These are phyloP conservation scores for Sternarchorhynchus goeldii DNA, from an alignment of 2,797 vertebrate species.

Conservation along the genomic window DNA sequence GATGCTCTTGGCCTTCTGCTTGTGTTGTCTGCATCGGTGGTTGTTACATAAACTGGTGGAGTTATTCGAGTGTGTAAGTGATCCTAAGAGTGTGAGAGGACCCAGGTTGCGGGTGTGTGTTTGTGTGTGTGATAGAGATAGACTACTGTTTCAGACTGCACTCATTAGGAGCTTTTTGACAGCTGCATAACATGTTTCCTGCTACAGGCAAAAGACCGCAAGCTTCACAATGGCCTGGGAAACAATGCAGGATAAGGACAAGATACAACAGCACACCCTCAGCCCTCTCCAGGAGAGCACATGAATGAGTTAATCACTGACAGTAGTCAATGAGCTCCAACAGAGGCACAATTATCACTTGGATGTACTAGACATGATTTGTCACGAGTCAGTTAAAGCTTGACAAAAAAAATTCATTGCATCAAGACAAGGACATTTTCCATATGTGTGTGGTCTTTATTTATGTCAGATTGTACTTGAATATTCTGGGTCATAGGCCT, in stretches of 20 bases:
- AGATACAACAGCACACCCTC: conserved; percentile 3
- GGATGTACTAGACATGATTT: not conserved
- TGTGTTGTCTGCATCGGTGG: conserved; percentile 18
- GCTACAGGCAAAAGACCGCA: conserved; percentile 1
- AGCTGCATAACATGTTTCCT: conserved; percentile 12
- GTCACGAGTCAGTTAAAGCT: not conserved
- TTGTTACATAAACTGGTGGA: conserved; percentile 14
- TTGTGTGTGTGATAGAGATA: not conserved
- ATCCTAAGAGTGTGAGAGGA: conserved; percentile 18
- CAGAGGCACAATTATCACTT: conserved; percentile 16
- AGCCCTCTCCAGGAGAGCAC: conserved; percentile 15
- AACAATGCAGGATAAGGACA: conserved; percentile 26
- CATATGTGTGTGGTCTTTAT: no score
- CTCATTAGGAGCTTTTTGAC: conserved; percentile 2
- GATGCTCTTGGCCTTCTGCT: conserved; percentile 9
- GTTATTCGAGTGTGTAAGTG: conserved; percentile 16
- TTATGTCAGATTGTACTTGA: no score
- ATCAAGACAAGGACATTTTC: not conserved
- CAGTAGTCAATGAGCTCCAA: conserved; percentile 17
- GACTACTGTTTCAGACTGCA: conserved; percentile 2
- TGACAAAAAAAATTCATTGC: not conserved
- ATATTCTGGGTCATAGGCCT: no score
- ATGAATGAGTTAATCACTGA: conserved; percentile 13
- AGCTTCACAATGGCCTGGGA: not conserved
- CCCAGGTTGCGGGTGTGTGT: not conserved